Base-by-base conservation (phyloP, 1,140 invertebrate species). In the Dermatophagoides farinae region DNA sequence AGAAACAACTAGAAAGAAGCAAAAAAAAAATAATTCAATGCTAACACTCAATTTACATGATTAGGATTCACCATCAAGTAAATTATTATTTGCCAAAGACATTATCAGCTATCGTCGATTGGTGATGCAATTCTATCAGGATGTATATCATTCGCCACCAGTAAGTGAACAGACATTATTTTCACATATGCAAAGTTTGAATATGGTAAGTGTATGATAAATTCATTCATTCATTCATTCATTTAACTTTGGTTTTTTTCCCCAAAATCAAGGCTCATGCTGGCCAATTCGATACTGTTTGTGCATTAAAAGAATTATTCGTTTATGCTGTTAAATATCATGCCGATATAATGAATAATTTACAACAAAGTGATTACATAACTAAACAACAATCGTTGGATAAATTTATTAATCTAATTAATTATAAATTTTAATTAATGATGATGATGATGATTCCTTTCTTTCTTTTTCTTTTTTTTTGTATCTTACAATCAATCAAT, bases 51-150 rank as follows among this genome's bases (percentile, higher is more conserved):
- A n/a, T n/a, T n/a, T n/a, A n/a, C n/a, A n/a, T n/a, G n/a, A n/a
- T n/a, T n/a, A 73, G 64, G 89, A 93, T 74, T 92, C 88, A 25
- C 89, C 90, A 31, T 91, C 88, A 16, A 91, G 90, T 71, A 95
- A 95, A 74, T 75, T 95, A 53, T 75, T 93, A 22, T 93, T 92
- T 75, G 89, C 88, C 61, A 92, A 92, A 77, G 88, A 91, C 71
- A 87, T 92, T 71, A 86, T 86, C 12, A 81, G 84, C 40, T 91
- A 91, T 59, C 62, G 68, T 68, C 82, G 87, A 62, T 85, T 84
- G 79, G 87, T 91, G 37, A 80, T 82, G 61, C 79, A 83, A 63
- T 93, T 90, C 75, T 93, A 92, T 72, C 76, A 78, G 63, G 83
- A 88, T 64, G 83, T 92, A 22, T 81, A 85, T 41, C 79, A 78